Evolutionary conservation across 2,888 invertebrate species (phyloP).

Genomic region (Psylliodes chrysocephalus): DNA sequence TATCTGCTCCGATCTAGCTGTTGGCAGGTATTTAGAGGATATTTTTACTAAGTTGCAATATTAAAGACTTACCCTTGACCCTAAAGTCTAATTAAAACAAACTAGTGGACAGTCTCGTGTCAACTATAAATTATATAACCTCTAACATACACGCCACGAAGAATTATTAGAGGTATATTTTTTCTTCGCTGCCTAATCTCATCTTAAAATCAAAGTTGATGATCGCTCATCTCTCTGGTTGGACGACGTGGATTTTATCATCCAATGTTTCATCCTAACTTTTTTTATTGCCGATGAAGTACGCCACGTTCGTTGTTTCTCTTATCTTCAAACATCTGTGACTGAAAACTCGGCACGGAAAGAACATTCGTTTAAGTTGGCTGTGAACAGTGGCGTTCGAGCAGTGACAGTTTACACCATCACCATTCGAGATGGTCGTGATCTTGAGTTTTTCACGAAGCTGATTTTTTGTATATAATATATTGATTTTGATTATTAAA

Average conservation of each 20-base stretch:
- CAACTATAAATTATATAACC: conserved; percentile 28
- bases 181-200: conserved; percentile 24
- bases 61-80: neutral
- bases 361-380: conserved; percentile 51
- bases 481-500: too few species aligned
- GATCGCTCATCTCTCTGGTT: conserved; percentile 27
- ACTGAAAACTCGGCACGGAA: conserved; percentile 46
- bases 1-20: too few species aligned
- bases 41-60: too few species aligned
- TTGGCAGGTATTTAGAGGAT: too few species aligned
- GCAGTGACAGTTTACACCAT: conserved; percentile 5
- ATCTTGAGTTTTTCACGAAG: neutral
- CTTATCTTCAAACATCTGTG: conserved; percentile 51
- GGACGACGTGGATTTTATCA: conserved; percentile 25
- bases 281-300: conserved; percentile 42
- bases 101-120: conserved; percentile 14
- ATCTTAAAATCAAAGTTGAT: conserved; percentile 28
- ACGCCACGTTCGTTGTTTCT: conserved; percentile 47
- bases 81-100: neutral
- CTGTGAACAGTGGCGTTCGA: conserved; percentile 38
- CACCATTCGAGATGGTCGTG: neutral
- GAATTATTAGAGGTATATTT: conserved; percentile 29
- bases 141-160: conserved; percentile 21
- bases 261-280: conserved; percentile 26
- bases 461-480: too few species aligned